These are phyloP conservation scores for Merops nubicus DNA, from an alignment of 2,113 vertebrate species.

Conservation along the genomic window DNA sequence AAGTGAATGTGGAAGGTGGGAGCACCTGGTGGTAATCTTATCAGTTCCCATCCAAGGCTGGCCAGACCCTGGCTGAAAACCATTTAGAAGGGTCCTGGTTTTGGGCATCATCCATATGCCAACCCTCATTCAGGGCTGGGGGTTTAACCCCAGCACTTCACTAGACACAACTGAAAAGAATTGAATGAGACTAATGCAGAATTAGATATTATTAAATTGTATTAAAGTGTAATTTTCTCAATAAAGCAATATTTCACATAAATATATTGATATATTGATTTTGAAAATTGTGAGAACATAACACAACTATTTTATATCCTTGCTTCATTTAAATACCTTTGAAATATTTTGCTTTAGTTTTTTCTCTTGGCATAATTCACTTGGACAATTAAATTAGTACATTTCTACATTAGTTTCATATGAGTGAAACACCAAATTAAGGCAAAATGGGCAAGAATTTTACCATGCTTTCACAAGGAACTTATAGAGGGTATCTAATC, in stretches of 20 bases:
- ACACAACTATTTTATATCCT: neutral
- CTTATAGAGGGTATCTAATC: neutral
- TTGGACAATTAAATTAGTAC: neutral
- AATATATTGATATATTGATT: neutral
- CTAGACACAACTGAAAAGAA: neutral
- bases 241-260: neutral
- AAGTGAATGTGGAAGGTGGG: no score
- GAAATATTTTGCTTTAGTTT: fast-evolving
- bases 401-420: neutral
- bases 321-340: neutral
- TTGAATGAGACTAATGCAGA: neutral
- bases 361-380: neutral
- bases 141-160: no score
- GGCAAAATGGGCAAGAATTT: neutral
- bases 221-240: neutral
- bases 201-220: neutral
- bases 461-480: neutral
- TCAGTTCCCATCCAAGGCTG: no score
- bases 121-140: no score
- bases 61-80: no score
- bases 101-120: no score
- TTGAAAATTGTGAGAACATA: neutral
- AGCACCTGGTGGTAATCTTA: no score
- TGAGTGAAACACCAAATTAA: neutral
- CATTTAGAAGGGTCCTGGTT: no score